Percentiles rank a stretch among this genome's conserved stretches.
Evolutionary conservation across 2,888 invertebrate species (phyloP).

Genomic region (Dryocosmus kuriphilus): DNA sequence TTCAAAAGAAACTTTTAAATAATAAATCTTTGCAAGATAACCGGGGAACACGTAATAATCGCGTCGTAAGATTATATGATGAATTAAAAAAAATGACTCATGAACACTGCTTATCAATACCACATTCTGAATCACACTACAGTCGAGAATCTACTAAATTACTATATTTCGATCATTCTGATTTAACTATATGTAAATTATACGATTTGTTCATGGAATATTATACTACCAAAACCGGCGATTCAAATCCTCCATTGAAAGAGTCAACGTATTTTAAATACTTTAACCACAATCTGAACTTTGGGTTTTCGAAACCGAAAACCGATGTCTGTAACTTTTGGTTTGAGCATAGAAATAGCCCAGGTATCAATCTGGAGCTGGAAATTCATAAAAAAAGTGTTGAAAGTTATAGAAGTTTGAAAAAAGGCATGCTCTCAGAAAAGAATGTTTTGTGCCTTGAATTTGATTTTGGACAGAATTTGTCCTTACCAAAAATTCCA

Average conservation of each 20-base stretch:
- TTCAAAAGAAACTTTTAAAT: too few relatives aligned
- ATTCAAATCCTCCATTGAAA: constrained; percentile 44
- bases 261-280: constrained; percentile 46
- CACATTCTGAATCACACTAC: constrained; percentile 31
- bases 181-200: constrained; percentile 14
- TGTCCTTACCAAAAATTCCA: constrained; percentile 54
- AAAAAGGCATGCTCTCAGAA: constrained; percentile 43
- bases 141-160: too few relatives aligned
- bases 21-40: too few relatives aligned
- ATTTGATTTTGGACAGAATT: constrained; percentile 56
- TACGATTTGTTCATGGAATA: constrained; percentile 40
- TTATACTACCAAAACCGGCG: constrained; percentile 38
- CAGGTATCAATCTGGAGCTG: not conserved
- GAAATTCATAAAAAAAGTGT: constrained; percentile 40
- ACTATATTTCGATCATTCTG: too few relatives aligned
- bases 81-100: too few relatives aligned
- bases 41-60: too few relatives aligned
- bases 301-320: constrained; percentile 43
- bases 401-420: constrained; percentile 4
- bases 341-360: constrained; percentile 42
- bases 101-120: too few relatives aligned
- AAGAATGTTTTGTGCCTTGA: constrained; percentile 45
- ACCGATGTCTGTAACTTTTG: constrained; percentile 50
- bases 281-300: constrained; percentile 46
- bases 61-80: too few relatives aligned